Percentiles rank a stretch among this genome's conserved stretches.
phyloP scores from a whole-genome alignment of 1,140 invertebrate species.

The Anoplolepis gracilipes region DNA sequence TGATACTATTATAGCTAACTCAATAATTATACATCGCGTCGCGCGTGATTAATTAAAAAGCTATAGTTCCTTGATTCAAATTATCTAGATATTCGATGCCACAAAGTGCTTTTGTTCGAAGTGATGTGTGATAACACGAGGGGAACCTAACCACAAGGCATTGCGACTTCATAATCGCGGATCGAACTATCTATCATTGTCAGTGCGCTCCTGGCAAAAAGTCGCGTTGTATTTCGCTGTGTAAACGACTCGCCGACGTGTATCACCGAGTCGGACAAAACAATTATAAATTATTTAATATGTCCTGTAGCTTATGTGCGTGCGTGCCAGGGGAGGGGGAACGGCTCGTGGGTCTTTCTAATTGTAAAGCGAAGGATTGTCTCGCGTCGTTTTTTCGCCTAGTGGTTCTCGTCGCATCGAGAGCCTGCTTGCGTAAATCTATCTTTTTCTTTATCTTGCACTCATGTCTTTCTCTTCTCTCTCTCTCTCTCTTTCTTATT shows the following conservation, averaged over 20 bases:
- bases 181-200: slow-evolving; percentile 80
- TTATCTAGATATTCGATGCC: neutral
- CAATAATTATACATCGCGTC: neutral
- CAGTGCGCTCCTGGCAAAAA: slow-evolving; percentile 73
- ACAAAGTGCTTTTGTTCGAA: neutral
- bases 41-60: slow-evolving; percentile 19
- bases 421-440: slow-evolving; percentile 32
- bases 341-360: slow-evolving; percentile 69
- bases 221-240: slow-evolving; percentile 70
- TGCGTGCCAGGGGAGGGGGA: too few species aligned
- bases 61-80: slow-evolving; percentile 2
- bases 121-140: slow-evolving; percentile 30
- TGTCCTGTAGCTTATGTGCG: slow-evolving; percentile 67
- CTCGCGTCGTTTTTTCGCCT: slow-evolving; percentile 72
- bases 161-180: slow-evolving; percentile 77
- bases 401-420: slow-evolving; percentile 26
- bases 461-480: slow-evolving; percentile 46
- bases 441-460: slow-evolving; percentile 41
- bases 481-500: neutral
- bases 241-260: slow-evolving; percentile 77
- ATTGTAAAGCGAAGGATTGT: slow-evolving; percentile 80
- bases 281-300: slow-evolving; percentile 84
- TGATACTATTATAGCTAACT: neutral
- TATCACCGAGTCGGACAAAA: slow-evolving; percentile 77
- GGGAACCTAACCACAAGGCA: slow-evolving; percentile 25